phyloP scores from a whole-genome alignment of 2,888 invertebrate genomes.

The Nesidiocoris tenuis region DNA sequence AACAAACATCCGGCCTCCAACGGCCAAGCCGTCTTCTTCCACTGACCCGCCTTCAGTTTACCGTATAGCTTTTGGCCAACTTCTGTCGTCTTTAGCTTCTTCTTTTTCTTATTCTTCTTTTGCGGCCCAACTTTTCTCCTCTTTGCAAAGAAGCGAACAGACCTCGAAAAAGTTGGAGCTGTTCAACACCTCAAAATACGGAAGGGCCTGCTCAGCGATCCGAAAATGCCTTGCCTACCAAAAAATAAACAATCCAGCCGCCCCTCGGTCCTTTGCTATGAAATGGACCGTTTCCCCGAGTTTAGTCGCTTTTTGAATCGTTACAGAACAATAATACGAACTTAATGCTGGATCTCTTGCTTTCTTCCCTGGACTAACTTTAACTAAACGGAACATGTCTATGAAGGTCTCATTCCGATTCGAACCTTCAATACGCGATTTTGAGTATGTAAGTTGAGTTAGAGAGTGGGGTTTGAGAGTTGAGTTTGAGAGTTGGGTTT shows the following conservation, averaged over 20 bases:
- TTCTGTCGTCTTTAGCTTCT: slow-evolving; percentile 26
- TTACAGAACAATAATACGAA: no score
- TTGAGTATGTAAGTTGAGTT: no score
- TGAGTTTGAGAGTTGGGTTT: no score
- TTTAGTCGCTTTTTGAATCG: background rate
- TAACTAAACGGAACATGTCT: no score
- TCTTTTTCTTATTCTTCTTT: background rate
- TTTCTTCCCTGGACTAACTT: no score
- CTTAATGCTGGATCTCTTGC: no score
- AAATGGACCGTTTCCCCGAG: background rate
- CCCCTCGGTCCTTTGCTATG: no score
- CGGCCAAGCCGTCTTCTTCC: background rate
- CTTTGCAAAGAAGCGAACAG: background rate
- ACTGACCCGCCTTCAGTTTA: background rate
- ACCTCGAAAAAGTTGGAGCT: slow-evolving; percentile 8
- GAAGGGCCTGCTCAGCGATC: background rate
- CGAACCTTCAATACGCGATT: no score
- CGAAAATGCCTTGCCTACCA: background rate
- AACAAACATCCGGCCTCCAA: slow-evolving; percentile 31
- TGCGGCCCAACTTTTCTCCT: slow-evolving; percentile 7
- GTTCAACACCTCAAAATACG: slow-evolving; percentile 25
- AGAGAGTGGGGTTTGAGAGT: no score
- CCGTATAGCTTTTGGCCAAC: slow-evolving; percentile 29
- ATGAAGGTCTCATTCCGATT: no score
- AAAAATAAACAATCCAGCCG: background rate